Evolutionary conservation across 2,888 invertebrate genomes (phyloP).

Genomic region (Xestobium rufovillosum): DNA sequence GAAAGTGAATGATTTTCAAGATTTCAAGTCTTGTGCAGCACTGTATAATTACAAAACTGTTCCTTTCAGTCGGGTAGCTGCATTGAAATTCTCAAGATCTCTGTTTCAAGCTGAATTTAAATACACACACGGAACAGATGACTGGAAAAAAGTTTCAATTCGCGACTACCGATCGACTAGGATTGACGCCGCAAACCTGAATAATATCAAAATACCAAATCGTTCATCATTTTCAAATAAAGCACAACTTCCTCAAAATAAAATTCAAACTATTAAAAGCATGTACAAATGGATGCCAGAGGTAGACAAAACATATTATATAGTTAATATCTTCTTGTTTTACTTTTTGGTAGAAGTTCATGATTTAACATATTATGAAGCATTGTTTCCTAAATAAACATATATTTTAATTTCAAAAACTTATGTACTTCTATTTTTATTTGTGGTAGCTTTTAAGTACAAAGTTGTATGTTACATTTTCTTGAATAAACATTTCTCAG

Average conservation of each 20-base stretch:
- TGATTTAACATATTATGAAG: no score
- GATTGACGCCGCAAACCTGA: not conserved
- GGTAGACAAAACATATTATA: constrained; percentile 4
- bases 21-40: not conserved
- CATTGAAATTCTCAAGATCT: not conserved
- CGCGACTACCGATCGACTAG: no score
- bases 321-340: no score
- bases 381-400: not conserved
- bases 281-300: constrained; percentile 2
- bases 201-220: not conserved
- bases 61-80: not conserved
- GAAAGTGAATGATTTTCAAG: not conserved
- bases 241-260: not conserved
- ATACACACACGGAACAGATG: no score
- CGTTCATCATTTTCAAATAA: no score
- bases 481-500: no score
- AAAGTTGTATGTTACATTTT: no score
- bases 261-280: not conserved
- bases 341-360: no score
- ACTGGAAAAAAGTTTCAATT: no score
- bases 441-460: no score
- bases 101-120: not conserved
- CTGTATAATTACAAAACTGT: not conserved
- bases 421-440: no score
- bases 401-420: no score